phyloP scores from a whole-genome alignment of 2,113 vertebrate genomes.

The Erinaceus europaeus region DNA sequence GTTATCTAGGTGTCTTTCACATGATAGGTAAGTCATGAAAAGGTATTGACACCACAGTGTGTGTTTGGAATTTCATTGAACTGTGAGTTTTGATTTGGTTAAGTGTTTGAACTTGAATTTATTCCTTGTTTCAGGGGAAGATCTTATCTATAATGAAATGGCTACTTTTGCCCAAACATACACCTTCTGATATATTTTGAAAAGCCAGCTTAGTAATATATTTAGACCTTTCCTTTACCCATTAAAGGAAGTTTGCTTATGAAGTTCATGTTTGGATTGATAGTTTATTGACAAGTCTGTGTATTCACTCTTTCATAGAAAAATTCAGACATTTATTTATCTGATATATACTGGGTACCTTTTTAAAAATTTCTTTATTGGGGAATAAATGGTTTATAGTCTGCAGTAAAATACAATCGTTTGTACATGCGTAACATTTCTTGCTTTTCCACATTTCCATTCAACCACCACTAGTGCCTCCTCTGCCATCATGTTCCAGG shows the following conservation, averaged over 20 bases:
- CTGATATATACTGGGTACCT: too few species aligned
- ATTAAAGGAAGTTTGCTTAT: background rate
- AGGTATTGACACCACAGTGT: background rate
- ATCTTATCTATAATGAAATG: background rate
- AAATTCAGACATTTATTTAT: too few species aligned
- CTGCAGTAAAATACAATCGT: too few species aligned
- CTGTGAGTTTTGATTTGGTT: background rate
- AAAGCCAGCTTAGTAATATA: conserved; percentile 24
- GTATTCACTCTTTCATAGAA: background rate
- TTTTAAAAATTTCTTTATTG: too few species aligned
- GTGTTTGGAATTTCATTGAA: background rate
- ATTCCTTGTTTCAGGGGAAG: conserved; percentile 14
- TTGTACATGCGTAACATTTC: too few species aligned
- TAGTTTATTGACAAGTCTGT: background rate
- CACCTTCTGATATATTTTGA: background rate
- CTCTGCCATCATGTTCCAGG: too few species aligned
- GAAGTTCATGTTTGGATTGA: background rate
- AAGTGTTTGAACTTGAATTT: background rate
- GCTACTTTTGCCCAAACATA: background rate
- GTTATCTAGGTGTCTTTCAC: background rate
- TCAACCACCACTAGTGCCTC: too few species aligned
- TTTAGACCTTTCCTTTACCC: background rate
- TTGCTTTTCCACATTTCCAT: too few species aligned
- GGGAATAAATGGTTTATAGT: too few species aligned
- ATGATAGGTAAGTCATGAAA: background rate